phyloP scores from a whole-genome alignment of 2,888 invertebrate genomes.

The Ormyrus thymus region DNA sequence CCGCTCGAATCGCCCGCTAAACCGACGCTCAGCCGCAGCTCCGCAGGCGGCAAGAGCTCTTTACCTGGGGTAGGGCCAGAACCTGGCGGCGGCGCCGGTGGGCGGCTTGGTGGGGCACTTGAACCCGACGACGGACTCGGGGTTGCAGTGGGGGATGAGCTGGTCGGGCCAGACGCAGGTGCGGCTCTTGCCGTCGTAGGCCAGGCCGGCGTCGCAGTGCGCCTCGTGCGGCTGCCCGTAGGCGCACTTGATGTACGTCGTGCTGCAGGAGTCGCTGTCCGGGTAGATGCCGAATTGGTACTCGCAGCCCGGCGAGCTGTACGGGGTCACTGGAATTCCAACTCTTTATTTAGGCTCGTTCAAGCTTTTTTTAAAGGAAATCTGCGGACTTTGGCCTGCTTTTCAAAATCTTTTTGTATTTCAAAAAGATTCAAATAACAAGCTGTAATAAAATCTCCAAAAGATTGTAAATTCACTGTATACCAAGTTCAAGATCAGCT shows the following conservation, averaged over 20 bases:
- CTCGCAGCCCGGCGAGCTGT: slow-evolving; percentile 89
- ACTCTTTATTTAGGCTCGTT: neutral
- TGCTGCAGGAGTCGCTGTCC: slow-evolving; percentile 87
- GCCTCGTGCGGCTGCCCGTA: slow-evolving; percentile 87
- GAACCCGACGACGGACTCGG: slow-evolving; percentile 94
- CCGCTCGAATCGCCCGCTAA: too few species aligned
- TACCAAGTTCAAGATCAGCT: too few species aligned
- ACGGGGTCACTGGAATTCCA: slow-evolving; percentile 81
- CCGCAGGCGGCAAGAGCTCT: too few species aligned
- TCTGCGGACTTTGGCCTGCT: too few species aligned
- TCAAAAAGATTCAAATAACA: too few species aligned
- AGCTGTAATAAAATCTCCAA: too few species aligned
- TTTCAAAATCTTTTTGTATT: too few species aligned
- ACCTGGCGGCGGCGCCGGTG: slow-evolving; percentile 87
- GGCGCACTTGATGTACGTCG: slow-evolving; percentile 90
- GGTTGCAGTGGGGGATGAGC: slow-evolving; percentile 89
- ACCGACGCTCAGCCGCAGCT: too few species aligned
- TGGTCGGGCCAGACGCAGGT: slow-evolving; percentile 97
- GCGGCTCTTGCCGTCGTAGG: slow-evolving; percentile 91
- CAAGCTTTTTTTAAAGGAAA: too few species aligned
- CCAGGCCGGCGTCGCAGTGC: slow-evolving; percentile 90
- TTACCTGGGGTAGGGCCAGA: slow-evolving; percentile 91
- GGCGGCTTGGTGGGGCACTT: slow-evolving; percentile 92
- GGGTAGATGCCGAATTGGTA: slow-evolving; percentile 93
- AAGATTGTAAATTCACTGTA: slow-evolving; percentile 31